Conservation (phyloP, 37 sponge, comb jelly and placozoan species). For the Halichondria panicea region DNA sequence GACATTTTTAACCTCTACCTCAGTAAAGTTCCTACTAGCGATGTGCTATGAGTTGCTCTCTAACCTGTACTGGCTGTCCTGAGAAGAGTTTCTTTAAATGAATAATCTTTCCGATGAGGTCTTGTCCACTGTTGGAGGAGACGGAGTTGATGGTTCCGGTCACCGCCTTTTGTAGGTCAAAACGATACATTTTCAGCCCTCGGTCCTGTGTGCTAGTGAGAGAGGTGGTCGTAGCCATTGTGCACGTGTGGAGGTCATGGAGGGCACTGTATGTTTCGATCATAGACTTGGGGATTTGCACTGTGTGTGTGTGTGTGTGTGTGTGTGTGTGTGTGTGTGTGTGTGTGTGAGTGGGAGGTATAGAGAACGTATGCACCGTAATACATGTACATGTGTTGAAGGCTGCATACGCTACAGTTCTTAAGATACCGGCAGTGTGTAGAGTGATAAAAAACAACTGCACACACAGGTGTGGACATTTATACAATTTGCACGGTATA, state of each 20-base stretch:
- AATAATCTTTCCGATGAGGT: constrained; percentile 59
- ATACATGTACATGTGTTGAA: too few relatives aligned
- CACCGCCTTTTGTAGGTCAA: constrained; percentile 73
- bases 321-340: constrained; percentile 1
- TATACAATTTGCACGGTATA: neutral
- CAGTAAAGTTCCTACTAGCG: too few relatives aligned
- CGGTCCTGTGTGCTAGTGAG: constrained; percentile 17
- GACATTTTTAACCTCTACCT: too few relatives aligned
- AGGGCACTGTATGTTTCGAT: constrained; percentile 14
- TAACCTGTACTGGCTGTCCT: constrained; percentile 55
- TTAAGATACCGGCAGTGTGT: too few relatives aligned
- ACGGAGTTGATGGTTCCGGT: constrained; percentile 63
- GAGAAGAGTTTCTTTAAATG: constrained; percentile 41
- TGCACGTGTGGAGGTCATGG: constrained; percentile 9
- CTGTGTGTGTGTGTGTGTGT: constrained; percentile 7
- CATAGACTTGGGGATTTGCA: constrained; percentile 35
- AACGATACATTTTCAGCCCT: constrained; percentile 48
- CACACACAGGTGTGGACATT: neutral
- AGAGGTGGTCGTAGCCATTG: neutral
- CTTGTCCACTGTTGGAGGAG: constrained; percentile 62
- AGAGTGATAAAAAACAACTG: neutral
- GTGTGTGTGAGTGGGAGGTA: too few relatives aligned
- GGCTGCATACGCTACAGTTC: too few relatives aligned
- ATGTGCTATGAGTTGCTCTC: too few relatives aligned
- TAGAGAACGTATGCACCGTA: too few relatives aligned